These are phyloP conservation scores for Drosophila mayaguana DNA, from an alignment of 2,888 invertebrate genomes.

Conservation along the genomic window DNA sequence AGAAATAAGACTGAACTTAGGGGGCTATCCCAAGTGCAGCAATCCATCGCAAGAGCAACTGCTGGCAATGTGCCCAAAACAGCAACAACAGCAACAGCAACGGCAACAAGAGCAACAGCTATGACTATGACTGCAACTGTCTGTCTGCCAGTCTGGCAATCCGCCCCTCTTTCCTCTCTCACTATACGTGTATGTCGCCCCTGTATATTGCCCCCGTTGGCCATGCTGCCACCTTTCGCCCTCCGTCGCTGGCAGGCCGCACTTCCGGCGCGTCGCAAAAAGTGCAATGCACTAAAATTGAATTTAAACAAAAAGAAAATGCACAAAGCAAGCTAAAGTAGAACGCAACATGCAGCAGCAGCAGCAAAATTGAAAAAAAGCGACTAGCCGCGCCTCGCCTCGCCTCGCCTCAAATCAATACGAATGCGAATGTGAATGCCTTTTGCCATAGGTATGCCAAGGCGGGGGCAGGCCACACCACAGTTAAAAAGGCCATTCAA, in stretches of 20 bases:
- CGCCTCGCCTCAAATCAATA: constrained; percentile 58
- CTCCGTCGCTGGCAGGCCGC: constrained; percentile 47
- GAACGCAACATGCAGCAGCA: constrained; percentile 40
- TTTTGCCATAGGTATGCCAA: constrained; percentile 5
- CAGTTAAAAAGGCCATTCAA: constrained; percentile 72
- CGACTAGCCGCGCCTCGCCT: constrained; percentile 26
- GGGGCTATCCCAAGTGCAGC: constrained; percentile 32
- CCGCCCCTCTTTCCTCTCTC: constrained; percentile 30
- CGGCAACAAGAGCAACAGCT: constrained; percentile 22
- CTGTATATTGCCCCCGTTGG: constrained; percentile 11
- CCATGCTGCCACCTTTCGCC: constrained; percentile 26
- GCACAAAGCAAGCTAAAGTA: constrained; percentile 49
- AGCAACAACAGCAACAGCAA: constrained; percentile 12
- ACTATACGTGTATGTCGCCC: constrained; percentile 43
- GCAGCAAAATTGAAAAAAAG: constrained; percentile 4
- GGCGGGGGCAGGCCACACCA: constrained; percentile 13
- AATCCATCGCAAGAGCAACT: constrained; percentile 44
- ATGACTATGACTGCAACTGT: constrained; percentile 53
- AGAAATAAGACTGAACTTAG: constrained; percentile 4
- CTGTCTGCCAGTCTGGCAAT: constrained; percentile 54
- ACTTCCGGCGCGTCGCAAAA: constrained; percentile 74
- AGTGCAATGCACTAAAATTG: constrained; percentile 80
- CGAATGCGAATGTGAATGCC: constrained; percentile 38
- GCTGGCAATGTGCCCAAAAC: constrained; percentile 64
- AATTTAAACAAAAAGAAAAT: constrained; percentile 74